Evolutionary conservation across 2,888 invertebrate species (phyloP).

Genomic region (Dusona sp.): DNA sequence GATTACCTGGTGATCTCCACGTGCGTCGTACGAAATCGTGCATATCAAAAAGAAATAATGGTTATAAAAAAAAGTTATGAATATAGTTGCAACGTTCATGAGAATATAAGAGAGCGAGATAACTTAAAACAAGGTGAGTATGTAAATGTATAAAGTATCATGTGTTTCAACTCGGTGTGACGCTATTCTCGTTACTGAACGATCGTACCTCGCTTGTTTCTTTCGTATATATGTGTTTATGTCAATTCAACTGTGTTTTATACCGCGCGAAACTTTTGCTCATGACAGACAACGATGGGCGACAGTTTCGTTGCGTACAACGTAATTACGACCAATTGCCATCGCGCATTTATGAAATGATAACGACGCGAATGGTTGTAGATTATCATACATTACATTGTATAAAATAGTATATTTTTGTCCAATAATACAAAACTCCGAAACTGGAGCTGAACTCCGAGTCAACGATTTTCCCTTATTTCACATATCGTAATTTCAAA

Average conservation of each 20-base stretch:
- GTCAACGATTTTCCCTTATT: background rate
- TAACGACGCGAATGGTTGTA: background rate
- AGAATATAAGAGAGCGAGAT: slow-evolving; percentile 4
- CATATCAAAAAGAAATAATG: slow-evolving; percentile 6
- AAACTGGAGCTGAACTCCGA: background rate
- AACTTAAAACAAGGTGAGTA: slow-evolving; percentile 62
- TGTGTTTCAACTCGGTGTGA: slow-evolving; percentile 31
- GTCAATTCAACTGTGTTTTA: slow-evolving; percentile 3
- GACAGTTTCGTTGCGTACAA: slow-evolving; percentile 55
- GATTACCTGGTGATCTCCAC: background rate
- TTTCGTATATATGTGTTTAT: slow-evolving; percentile 1
- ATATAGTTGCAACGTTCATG: slow-evolving; percentile 20
- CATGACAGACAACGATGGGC: slow-evolving; percentile 8
- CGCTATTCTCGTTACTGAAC: slow-evolving; percentile 62
- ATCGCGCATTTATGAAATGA: background rate
- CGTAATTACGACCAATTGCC: slow-evolving; percentile 6
- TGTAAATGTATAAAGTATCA: slow-evolving; percentile 63
- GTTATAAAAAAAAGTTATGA: slow-evolving; percentile 11
- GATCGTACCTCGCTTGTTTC: slow-evolving; percentile 9
- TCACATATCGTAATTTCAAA: background rate
- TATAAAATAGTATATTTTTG: background rate
- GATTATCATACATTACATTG: background rate
- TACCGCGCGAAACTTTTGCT: slow-evolving; percentile 29
- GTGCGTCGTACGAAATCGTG: background rate
- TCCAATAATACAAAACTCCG: background rate